Conservation (phyloP, 1,140 invertebrate genomes). For the Drosophila grimshawi region DNA sequence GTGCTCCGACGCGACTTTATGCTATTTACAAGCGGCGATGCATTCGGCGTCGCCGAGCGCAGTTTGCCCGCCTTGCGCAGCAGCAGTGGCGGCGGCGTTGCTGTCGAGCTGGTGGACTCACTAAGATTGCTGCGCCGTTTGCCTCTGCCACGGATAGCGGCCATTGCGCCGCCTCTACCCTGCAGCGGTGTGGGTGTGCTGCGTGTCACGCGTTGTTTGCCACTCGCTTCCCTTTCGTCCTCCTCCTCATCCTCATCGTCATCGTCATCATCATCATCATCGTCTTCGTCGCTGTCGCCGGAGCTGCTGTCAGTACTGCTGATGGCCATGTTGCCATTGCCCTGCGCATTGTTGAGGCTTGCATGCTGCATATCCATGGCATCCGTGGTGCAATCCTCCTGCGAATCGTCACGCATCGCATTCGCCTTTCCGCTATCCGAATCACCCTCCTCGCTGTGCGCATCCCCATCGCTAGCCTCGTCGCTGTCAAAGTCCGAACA, state of each 20-base stretch:
- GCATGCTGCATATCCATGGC: slow-evolving; percentile 68
- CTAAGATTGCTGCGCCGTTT: slow-evolving; percentile 70
- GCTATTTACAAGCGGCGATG: slow-evolving; percentile 63
- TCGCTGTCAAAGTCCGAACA: slow-evolving; percentile 82
- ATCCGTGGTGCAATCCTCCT: slow-evolving; percentile 68
- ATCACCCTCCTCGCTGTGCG: slow-evolving; percentile 66
- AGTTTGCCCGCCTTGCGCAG: slow-evolving; percentile 53
- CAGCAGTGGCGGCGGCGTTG: slow-evolving; percentile 65
- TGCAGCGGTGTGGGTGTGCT: slow-evolving; percentile 66
- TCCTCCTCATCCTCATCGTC: slow-evolving; percentile 46
- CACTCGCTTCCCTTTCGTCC: slow-evolving; percentile 10
- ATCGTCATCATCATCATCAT: slow-evolving; percentile 37
- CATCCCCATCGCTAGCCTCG: slow-evolving; percentile 75
- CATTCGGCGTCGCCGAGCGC: slow-evolving; percentile 68
- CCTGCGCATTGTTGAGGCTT: slow-evolving; percentile 49
- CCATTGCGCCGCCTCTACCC: slow-evolving; percentile 36
- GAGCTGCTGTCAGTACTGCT: slow-evolving; percentile 64
- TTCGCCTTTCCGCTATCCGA: slow-evolving; percentile 48
- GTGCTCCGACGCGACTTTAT: slow-evolving; percentile 67
- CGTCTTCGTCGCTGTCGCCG: slow-evolving; percentile 49
- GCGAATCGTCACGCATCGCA: slow-evolving; percentile 36
- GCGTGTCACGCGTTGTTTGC: slow-evolving; percentile 53
- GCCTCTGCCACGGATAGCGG: slow-evolving; percentile 52
- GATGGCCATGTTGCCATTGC: slow-evolving; percentile 68
- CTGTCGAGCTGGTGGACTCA: slow-evolving; percentile 66